phyloP scores from a whole-genome alignment of 1,140 invertebrate species.

The Chymomyza costata region DNA sequence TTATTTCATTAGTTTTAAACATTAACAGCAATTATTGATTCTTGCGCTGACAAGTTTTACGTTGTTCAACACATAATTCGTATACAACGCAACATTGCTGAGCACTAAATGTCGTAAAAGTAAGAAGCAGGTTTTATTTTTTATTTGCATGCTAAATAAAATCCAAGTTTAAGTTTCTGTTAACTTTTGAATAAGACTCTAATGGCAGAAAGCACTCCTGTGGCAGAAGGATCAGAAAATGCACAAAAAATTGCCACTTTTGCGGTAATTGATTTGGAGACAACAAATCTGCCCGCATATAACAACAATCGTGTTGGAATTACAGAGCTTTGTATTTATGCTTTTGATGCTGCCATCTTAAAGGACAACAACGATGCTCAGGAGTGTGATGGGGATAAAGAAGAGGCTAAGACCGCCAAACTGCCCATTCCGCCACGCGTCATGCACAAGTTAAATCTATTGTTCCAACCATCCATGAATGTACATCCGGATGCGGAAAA shows the following conservation, averaged over 20 bases:
- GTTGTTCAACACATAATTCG: too few relatives aligned
- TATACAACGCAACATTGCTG: too few relatives aligned
- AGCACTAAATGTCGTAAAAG: too few relatives aligned
- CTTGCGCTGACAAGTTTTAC: too few relatives aligned
- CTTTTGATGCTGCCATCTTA: slow-evolving; percentile 40
- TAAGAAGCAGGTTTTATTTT: too few relatives aligned
- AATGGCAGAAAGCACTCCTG: slow-evolving; percentile 16
- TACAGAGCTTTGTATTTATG: slow-evolving; percentile 59
- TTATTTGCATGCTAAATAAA: too few relatives aligned
- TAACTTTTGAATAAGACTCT: too few relatives aligned
- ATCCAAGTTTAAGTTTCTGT: too few relatives aligned
- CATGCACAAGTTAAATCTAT: slow-evolving; percentile 80
- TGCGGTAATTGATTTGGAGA: slow-evolving; percentile 61
- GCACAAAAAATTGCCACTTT: slow-evolving; percentile 39
- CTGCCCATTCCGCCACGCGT: slow-evolving; percentile 76
- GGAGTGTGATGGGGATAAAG: not conserved
- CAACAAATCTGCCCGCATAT: slow-evolving; percentile 39
- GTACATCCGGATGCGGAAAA: slow-evolving; percentile 75
- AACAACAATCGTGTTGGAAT: slow-evolving; percentile 43
- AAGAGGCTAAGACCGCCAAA: not conserved
- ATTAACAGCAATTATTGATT: too few relatives aligned
- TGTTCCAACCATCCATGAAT: slow-evolving; percentile 78
- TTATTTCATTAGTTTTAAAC: too few relatives aligned
- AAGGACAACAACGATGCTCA: not conserved
- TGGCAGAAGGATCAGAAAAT: not conserved